A percentile compares a stretch with the other conserved stretches of the same genome.
These are phyloP conservation scores for Bergia sp. DNA, from an alignment of 92 coral and sea anemone species.

Conservation along the genomic window DNA sequence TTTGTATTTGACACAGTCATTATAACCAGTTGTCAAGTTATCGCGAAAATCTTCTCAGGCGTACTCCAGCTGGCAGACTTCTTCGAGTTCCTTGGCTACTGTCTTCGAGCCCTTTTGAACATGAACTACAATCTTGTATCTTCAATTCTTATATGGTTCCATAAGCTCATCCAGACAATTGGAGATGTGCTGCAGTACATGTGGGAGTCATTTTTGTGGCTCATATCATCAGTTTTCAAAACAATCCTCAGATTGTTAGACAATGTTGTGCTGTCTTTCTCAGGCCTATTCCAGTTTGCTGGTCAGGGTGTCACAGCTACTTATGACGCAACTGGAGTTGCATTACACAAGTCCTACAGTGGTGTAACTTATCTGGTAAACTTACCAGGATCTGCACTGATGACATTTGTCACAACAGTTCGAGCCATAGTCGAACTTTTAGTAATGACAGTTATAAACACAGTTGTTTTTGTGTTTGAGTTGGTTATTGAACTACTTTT, in stretches of 20 bases:
- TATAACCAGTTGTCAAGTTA: constrained; percentile 58
- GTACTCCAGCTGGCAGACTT: constrained; percentile 69
- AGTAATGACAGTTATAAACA: constrained; percentile 61
- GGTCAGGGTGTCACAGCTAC: constrained; percentile 49
- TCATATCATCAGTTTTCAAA: constrained; percentile 52
- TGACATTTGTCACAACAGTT: constrained; percentile 47
- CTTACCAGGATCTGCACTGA: constrained; percentile 62
- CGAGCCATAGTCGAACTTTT: constrained; percentile 73
- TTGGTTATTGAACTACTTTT: constrained; percentile 32
- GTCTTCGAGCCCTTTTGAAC: constrained; percentile 74
- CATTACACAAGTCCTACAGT: constrained; percentile 58
- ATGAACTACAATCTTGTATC: constrained; percentile 86
- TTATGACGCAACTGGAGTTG: constrained; percentile 54
- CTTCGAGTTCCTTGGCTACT: constrained; percentile 79
- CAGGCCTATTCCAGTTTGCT: constrained; percentile 58
- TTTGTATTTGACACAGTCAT: constrained; percentile 66
- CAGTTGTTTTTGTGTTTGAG: constrained; percentile 56
- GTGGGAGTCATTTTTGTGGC: constrained; percentile 32
- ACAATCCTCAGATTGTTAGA: constrained; percentile 49
- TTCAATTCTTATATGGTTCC: constrained; percentile 50
- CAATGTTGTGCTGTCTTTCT: constrained; percentile 48
- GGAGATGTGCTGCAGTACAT: constrained; percentile 46
- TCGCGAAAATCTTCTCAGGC: constrained; percentile 61
- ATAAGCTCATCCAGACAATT: constrained; percentile 35
- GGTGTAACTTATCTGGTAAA: constrained; percentile 57